Percentiles rank a stretch among this genome's conserved stretches.
These are phyloP conservation scores for Centropus unirufus DNA, from an alignment of 2,113 vertebrate species.

Conservation along the genomic window DNA sequence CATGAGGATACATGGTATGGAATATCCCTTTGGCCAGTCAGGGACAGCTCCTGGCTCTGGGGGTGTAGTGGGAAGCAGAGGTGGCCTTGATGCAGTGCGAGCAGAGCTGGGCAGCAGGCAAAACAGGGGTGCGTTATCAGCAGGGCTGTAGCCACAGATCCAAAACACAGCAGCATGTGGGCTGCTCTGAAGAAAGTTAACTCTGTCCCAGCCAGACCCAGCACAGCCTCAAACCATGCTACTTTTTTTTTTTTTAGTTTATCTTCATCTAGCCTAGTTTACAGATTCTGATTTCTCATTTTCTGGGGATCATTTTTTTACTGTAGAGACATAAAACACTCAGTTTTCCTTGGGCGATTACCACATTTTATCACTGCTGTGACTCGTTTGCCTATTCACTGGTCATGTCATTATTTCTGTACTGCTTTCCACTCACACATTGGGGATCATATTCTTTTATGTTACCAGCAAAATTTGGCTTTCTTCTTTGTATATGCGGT, in stretches of 20 bases:
- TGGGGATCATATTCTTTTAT: background rate
- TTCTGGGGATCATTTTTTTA: background rate
- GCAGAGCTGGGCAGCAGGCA: background rate
- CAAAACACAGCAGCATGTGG: accelerated
- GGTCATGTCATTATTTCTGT: background rate
- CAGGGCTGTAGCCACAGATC: background rate
- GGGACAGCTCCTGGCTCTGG: background rate
- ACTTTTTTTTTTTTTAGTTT: background rate
- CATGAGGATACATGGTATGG: background rate
- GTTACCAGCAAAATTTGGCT: background rate
- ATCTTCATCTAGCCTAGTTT: background rate
- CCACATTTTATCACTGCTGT: background rate
- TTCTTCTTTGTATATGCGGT: background rate
- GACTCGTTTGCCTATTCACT: background rate
- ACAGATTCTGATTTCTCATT: background rate
- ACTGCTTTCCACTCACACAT: background rate
- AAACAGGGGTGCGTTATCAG: background rate
- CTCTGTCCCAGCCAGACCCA: background rate
- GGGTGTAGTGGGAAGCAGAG: background rate
- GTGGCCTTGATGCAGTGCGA: background rate
- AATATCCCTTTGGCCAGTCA: background rate
- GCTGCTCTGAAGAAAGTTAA: background rate
- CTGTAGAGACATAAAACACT: accelerated
- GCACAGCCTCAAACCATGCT: background rate
- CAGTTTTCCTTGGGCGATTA: background rate